Percentiles rank a stretch among this genome's conserved stretches.
Evolutionary conservation across 2,888 invertebrate genomes (phyloP).

Genomic region (Mythimna impura): DNA sequence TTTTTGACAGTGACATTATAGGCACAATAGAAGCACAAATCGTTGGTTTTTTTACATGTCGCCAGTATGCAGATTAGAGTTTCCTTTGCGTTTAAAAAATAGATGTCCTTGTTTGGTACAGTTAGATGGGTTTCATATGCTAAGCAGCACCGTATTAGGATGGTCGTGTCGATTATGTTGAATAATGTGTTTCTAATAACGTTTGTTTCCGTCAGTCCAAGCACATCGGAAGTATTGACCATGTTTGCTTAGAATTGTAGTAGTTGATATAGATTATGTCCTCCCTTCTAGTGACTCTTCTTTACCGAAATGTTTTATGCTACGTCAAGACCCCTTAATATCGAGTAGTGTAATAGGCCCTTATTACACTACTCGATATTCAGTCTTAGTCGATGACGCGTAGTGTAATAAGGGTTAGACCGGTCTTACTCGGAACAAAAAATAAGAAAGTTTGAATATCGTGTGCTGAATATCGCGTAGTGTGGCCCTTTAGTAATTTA

Average conservation of each 20-base stretch:
- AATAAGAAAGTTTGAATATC: no score
- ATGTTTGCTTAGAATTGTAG: background rate
- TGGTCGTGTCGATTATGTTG: conserved; percentile 18
- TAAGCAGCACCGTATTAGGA: conserved; percentile 30
- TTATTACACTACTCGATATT: no score
- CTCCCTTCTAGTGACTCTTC: background rate
- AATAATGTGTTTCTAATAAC: conserved; percentile 33
- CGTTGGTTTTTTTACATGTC: conserved; percentile 24
- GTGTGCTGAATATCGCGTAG: no score
- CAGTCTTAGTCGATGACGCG: no score
- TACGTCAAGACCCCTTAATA: no score
- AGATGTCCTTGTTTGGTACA: conserved; percentile 3
- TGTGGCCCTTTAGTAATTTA: background rate
- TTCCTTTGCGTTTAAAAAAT: conserved; percentile 16
- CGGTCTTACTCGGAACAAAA: no score
- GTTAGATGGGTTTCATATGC: conserved; percentile 36
- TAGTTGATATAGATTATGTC: no score
- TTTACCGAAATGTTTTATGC: background rate
- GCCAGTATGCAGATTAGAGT: conserved; percentile 6
- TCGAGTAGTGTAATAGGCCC: no score
- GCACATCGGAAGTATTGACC: conserved; percentile 6
- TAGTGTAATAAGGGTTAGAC: no score
- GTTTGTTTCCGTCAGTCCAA: conserved; percentile 26
- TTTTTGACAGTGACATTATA: conserved; percentile 36
- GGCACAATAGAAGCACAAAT: conserved; percentile 23